A percentile compares a stretch with the other conserved stretches of the same genome.
These are phyloP conservation scores for Verasper variegatus DNA, from an alignment of 2,113 vertebrate genomes.

Conservation along the genomic window DNA sequence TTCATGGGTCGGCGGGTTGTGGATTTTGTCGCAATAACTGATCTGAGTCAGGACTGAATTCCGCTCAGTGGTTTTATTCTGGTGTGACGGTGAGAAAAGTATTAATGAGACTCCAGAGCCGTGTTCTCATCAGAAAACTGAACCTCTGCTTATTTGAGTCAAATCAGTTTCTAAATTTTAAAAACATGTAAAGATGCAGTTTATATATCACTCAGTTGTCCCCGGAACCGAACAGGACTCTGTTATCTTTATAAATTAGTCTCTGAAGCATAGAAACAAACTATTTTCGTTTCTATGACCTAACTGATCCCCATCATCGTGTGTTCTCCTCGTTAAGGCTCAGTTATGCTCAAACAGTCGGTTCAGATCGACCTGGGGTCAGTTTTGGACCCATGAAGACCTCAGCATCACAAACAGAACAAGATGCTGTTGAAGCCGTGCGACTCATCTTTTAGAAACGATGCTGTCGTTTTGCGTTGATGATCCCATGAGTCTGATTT, in stretches of 20 bases:
- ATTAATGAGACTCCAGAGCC: not conserved
- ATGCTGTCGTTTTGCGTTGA: constrained; percentile 7
- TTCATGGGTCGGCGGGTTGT: not conserved
- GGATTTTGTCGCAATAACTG: not conserved
- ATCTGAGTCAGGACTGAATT: not conserved
- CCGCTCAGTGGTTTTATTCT: not conserved
- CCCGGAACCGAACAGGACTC: too few species aligned
- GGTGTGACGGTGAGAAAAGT: not conserved
- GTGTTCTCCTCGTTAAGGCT: too few species aligned
- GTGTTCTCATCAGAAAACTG: not conserved
- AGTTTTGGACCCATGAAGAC: not conserved
- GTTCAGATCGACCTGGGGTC: not conserved
- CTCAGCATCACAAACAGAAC: too few species aligned
- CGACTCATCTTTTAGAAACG: not conserved
- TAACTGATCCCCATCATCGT: too few species aligned
- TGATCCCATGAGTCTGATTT: not conserved
- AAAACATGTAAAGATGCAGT: too few species aligned
- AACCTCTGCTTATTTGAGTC: not conserved
- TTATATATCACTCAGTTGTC: too few species aligned
- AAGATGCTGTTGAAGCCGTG: not conserved
- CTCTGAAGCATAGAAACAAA: too few species aligned
- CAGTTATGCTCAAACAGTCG: not conserved
- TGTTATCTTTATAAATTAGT: too few species aligned
- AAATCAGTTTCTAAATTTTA: not conserved
- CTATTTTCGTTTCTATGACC: not conserved